These are phyloP conservation scores for Capreolus pygargus DNA, from an alignment of 2,113 vertebrate genomes.

Conservation along the genomic window DNA sequence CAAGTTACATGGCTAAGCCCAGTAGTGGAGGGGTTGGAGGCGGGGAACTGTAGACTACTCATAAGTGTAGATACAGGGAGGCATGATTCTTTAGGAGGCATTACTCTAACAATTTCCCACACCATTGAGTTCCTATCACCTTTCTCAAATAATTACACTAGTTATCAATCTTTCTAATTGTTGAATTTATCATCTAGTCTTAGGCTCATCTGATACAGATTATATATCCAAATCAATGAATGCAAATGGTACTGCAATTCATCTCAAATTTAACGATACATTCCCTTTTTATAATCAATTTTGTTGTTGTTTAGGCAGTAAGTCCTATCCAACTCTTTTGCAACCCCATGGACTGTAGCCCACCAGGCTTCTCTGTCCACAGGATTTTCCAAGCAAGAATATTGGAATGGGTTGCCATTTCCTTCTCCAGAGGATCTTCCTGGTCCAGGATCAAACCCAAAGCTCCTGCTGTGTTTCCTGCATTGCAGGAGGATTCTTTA, in stretches of 20 bases:
- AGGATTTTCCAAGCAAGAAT: no score
- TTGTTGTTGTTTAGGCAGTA: no score
- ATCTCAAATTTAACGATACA: background rate
- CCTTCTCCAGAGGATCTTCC: no score
- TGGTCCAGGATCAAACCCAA: no score
- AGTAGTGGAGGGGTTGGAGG: background rate
- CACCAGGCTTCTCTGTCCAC: no score
- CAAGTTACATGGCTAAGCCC: background rate
- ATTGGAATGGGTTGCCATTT: no score
- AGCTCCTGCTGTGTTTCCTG: no score
- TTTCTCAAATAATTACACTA: background rate
- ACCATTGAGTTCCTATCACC: background rate
- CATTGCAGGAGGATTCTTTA: no score
- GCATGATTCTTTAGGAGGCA: background rate
- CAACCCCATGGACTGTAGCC: no score
- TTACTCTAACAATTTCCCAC: background rate
- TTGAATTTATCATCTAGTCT: background rate
- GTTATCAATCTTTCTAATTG: background rate
- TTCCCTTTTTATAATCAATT: background rate
- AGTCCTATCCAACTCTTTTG: no score
- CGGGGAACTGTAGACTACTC: background rate
- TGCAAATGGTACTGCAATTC: background rate
- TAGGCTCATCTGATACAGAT: background rate
- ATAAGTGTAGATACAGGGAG: background rate
- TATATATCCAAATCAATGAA: background rate